Conservation (phyloP, 2,797 vertebrate species). For the Acanthurus leucopareius region DNA sequence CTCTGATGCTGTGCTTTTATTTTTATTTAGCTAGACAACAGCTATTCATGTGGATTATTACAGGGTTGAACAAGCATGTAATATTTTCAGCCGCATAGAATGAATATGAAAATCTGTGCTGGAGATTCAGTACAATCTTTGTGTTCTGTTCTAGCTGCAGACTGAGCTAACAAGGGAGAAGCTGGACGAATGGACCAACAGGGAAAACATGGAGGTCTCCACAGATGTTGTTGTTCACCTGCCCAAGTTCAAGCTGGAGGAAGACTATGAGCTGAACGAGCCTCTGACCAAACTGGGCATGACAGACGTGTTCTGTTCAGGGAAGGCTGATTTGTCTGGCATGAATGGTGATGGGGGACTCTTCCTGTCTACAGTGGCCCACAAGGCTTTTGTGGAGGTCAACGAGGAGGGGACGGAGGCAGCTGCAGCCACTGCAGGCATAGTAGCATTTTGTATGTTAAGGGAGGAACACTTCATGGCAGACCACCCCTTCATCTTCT, state of each 20-base stretch:
- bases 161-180: slow-evolving; percentile 86
- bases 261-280: slow-evolving; percentile 87
- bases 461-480: slow-evolving; percentile 87
- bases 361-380: slow-evolving; percentile 90
- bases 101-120: not conserved
- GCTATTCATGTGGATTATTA: too few relatives aligned
- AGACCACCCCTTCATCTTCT: slow-evolving; percentile 95
- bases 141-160: slow-evolving; percentile 87
- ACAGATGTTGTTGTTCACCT: slow-evolving; percentile 85
- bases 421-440: slow-evolving; percentile 89
- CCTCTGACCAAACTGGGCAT: slow-evolving; percentile 87
- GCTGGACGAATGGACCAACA: slow-evolving; percentile 90
- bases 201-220: slow-evolving; percentile 76
- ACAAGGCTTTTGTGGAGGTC: slow-evolving; percentile 95
- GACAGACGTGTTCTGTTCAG: slow-evolving; percentile 85
- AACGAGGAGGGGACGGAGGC: slow-evolving; percentile 97
- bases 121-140: not conserved
- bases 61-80: too few relatives aligned
- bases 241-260: slow-evolving; percentile 94
- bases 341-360: slow-evolving; percentile 88
- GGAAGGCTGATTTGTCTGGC: slow-evolving; percentile 90
- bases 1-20: too few relatives aligned
- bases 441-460: slow-evolving; percentile 67
- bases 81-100: too few relatives aligned
- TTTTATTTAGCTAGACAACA: too few relatives aligned